These are phyloP conservation scores for Cistogaster globosa DNA, from an alignment of 2,888 invertebrate genomes.

Conservation along the genomic window DNA sequence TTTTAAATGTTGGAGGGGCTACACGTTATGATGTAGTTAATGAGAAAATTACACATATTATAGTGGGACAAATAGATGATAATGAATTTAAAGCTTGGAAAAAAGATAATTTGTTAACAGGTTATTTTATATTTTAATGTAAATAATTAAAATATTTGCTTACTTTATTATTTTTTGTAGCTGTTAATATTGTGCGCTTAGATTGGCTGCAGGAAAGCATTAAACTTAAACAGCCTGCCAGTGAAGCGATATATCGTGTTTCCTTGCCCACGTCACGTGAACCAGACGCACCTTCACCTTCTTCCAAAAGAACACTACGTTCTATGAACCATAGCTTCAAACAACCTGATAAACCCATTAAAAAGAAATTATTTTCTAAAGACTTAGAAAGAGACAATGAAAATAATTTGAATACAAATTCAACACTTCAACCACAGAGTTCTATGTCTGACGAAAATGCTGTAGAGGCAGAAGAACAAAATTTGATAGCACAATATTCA, in stretches of 20 bases:
- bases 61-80: slow-evolving; percentile 86
- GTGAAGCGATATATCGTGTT: slow-evolving; percentile 80
- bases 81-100: slow-evolving; percentile 83
- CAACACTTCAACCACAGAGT: slow-evolving; percentile 27
- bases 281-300: slow-evolving; percentile 85
- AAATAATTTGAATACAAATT: slow-evolving; percentile 7
- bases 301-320: slow-evolving; percentile 84
- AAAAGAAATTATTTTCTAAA: slow-evolving; percentile 77
- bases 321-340: slow-evolving; percentile 83
- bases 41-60: slow-evolving; percentile 91
- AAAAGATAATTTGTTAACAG: slow-evolving; percentile 75
- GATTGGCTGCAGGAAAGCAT: slow-evolving; percentile 92
- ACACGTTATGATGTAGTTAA: slow-evolving; percentile 90
- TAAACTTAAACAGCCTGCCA: slow-evolving; percentile 85
- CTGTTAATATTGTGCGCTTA: slow-evolving; percentile 85
- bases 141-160: neutral
- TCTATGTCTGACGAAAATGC: slow-evolving; percentile 46
- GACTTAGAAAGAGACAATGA: slow-evolving; percentile 32
- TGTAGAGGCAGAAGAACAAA: slow-evolving; percentile 73
- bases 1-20: slow-evolving; percentile 92
- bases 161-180: slow-evolving; percentile 43
- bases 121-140: slow-evolving; percentile 40
- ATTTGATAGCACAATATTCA: slow-evolving; percentile 80
- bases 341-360: slow-evolving; percentile 78
- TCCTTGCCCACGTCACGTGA: slow-evolving; percentile 77